Conservation (phyloP, 2,113 vertebrate species). For the Macheiramphus alcinus region DNA sequence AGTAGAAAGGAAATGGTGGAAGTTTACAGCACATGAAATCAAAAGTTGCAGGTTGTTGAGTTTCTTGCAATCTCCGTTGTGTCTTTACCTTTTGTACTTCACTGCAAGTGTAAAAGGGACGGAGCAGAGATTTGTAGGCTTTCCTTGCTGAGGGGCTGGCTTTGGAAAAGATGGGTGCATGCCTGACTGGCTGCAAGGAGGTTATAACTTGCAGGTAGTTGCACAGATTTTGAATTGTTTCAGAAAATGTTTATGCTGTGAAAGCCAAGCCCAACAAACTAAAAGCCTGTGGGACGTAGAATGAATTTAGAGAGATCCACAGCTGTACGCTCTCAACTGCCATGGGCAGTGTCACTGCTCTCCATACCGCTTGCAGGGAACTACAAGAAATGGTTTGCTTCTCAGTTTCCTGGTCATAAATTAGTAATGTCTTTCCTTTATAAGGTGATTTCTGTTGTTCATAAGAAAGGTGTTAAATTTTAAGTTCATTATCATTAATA, state of each 20-base stretch:
- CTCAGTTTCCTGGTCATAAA: not conserved
- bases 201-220: not conserved
- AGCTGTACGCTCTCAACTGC: rapidly evolving
- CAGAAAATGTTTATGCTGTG: not conserved
- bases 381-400: not conserved
- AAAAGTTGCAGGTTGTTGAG: not conserved
- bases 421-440: not conserved
- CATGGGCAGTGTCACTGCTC: rapidly evolving
- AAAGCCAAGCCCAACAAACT: not conserved
- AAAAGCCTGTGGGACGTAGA: rapidly evolving
- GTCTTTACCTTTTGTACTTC: rapidly evolving
- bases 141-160: not conserved
- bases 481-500: not conserved
- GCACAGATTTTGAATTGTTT: not conserved
- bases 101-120: not conserved
- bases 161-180: rapidly evolving
- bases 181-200: not conserved
- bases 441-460: not conserved
- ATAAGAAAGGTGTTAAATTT: not conserved
- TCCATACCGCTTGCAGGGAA: not conserved
- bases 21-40: not conserved
- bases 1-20: not conserved
- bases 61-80: rapidly evolving
- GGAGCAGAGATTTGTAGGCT: not conserved
- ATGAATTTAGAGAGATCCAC: not conserved